phyloP scores from a whole-genome alignment of 2,797 vertebrate genomes.

The Clarias platycephalus region DNA sequence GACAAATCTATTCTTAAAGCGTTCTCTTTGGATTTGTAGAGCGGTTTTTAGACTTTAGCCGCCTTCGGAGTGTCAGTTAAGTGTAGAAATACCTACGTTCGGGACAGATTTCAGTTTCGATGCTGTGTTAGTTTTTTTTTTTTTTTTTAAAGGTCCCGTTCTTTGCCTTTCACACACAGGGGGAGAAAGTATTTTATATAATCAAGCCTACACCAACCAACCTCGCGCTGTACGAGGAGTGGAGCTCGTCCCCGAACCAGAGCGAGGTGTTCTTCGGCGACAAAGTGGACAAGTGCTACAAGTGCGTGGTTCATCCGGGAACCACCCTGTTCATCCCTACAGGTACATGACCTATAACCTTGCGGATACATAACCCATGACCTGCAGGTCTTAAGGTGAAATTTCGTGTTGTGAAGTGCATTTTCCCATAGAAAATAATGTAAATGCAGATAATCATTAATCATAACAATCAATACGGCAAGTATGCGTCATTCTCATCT shows the following conservation, averaged over 20 bases:
- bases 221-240: conserved; percentile 95
- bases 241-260: conserved; percentile 98
- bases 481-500: too few species aligned
- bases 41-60: background rate
- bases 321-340: conserved; percentile 97
- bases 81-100: background rate
- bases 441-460: too few species aligned
- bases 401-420: too few species aligned
- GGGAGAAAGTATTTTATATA: conserved; percentile 97
- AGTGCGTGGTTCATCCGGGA: conserved; percentile 92
- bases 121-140: background rate
- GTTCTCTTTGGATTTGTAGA: background rate
- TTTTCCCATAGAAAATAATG: too few species aligned
- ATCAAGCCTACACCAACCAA: conserved; percentile 94
- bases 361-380: too few species aligned
- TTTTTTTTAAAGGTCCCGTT: background rate
- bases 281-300: conserved; percentile 97
- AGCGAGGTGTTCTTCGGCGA: conserved; percentile 98
- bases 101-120: too few species aligned
- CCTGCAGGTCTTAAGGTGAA: too few species aligned
- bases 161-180: conserved; percentile 68
- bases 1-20: background rate
- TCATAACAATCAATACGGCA: too few species aligned
- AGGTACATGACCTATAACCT: conserved; percentile 72
- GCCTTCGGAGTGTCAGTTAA: background rate